A percentile compares a stretch with the other conserved stretches of the same genome.
phyloP scores from a whole-genome alignment of 23 tunicate species.

The Aplidium turbinatum region DNA sequence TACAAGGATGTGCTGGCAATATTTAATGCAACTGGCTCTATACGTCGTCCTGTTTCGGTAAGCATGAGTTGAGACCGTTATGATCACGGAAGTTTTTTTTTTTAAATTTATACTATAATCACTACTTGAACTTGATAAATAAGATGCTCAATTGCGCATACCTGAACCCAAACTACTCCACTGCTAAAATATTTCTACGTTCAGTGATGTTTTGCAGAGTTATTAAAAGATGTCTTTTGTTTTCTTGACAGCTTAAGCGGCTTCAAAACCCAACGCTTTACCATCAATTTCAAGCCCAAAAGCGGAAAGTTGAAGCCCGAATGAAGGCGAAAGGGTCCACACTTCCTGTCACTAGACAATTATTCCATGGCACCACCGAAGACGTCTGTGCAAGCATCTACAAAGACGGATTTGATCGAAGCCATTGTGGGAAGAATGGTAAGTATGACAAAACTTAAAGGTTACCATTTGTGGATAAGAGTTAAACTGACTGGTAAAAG shows the following conservation, averaged over 20 bases:
- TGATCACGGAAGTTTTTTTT: too few species aligned
- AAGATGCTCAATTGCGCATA: too few species aligned
- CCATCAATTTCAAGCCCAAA: slow-evolving; percentile 68
- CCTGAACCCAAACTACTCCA: too few species aligned
- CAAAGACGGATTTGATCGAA: slow-evolving; percentile 71
- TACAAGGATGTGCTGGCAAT: neutral
- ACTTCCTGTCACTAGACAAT: slow-evolving; percentile 30
- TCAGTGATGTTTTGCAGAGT: too few species aligned
- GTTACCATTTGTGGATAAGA: too few species aligned
- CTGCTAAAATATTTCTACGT: too few species aligned
- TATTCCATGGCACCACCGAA: slow-evolving; percentile 68
- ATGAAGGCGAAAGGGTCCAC: slow-evolving; percentile 5
- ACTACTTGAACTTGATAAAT: too few species aligned
- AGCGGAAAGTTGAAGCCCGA: slow-evolving; percentile 51
- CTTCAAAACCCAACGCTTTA: slow-evolving; percentile 66
- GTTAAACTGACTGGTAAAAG: too few species aligned
- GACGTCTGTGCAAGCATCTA: slow-evolving; percentile 38
- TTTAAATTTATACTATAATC: too few species aligned
- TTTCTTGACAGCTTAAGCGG: slow-evolving; percentile 32
- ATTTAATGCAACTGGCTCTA: neutral
- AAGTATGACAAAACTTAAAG: neutral
- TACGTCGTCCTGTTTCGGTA: neutral
- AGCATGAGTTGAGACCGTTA: too few species aligned
- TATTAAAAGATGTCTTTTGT: neutral
- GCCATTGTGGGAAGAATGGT: slow-evolving; percentile 78